These are phyloP conservation scores for Acanthopagrus latus DNA, from an alignment of 2,797 vertebrate species.

Conservation along the genomic window DNA sequence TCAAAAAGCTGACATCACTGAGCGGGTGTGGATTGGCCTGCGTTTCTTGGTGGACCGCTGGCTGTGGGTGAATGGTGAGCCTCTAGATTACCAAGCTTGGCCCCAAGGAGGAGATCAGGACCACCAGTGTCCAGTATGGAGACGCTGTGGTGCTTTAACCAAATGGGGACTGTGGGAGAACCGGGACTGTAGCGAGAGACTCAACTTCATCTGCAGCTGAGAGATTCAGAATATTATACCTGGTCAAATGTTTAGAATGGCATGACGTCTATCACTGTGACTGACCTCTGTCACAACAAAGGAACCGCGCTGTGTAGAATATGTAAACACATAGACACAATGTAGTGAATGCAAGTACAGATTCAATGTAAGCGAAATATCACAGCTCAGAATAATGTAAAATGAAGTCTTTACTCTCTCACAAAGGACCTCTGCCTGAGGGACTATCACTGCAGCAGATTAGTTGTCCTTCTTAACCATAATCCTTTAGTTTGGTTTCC, in stretches of 20 bases:
- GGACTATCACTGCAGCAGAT: too few species aligned
- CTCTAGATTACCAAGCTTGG: constrained; percentile 32
- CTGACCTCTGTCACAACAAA: background rate
- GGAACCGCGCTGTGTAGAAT: background rate
- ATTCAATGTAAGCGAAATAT: background rate
- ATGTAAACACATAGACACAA: background rate
- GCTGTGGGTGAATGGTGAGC: constrained; percentile 63
- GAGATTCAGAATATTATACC: background rate
- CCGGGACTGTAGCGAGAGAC: constrained; percentile 40
- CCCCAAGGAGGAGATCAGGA: background rate
- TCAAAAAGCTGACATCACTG: rapidly evolving
- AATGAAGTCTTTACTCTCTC: background rate
- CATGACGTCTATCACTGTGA: background rate
- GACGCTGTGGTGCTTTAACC: constrained; percentile 50
- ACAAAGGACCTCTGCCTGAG: background rate
- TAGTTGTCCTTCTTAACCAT: background rate
- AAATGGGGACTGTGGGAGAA: constrained; percentile 32
- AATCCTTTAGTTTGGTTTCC: background rate
- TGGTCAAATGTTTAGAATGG: background rate
- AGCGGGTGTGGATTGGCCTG: constrained; percentile 69
- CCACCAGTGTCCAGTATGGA: constrained; percentile 45
- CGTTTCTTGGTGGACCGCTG: constrained; percentile 58
- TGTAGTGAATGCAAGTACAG: background rate
- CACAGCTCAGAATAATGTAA: background rate
- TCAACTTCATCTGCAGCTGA: constrained; percentile 46